Evolutionary conservation across 64 coral and sea anemone genomes (phyloP).

Genomic region (Porites australiensis): DNA sequence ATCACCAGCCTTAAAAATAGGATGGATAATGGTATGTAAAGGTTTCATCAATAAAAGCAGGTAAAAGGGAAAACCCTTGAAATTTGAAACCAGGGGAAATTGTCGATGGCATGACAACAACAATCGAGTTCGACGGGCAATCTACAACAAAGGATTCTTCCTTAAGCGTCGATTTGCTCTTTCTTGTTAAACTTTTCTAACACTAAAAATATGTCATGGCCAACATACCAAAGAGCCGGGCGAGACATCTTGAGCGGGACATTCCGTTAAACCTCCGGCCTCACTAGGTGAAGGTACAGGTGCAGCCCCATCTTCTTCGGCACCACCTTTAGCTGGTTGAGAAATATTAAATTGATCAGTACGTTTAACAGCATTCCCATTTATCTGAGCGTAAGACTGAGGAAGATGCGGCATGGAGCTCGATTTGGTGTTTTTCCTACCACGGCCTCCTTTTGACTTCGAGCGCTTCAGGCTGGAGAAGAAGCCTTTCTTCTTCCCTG

Average conservation of each 20-base stretch:
- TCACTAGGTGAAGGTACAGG: slow-evolving; percentile 48
- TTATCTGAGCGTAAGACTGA: slow-evolving; percentile 73
- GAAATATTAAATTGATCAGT: slow-evolving; percentile 90
- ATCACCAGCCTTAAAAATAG: slow-evolving; percentile 82
- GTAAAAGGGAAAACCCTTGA: slow-evolving; percentile 12
- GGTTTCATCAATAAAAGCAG: background rate
- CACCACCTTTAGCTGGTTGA: slow-evolving; percentile 86
- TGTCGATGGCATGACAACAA: background rate
- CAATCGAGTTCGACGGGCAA: background rate
- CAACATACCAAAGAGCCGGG: slow-evolving; percentile 82
- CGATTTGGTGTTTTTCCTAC: slow-evolving; percentile 69
- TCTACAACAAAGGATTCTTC: background rate
- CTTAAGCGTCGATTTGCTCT: background rate
- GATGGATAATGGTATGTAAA: background rate
- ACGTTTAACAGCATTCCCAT: slow-evolving; percentile 74
- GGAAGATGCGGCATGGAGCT: slow-evolving; percentile 91
- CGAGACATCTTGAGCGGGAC: slow-evolving; percentile 82
- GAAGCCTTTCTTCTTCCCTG: slow-evolving; percentile 80
- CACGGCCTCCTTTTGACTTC: slow-evolving; percentile 80
- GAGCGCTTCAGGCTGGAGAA: slow-evolving; percentile 87
- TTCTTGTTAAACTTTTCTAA: background rate
- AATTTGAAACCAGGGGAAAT: background rate
- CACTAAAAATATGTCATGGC: background rate
- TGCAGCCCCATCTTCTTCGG: slow-evolving; percentile 75
- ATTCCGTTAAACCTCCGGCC: slow-evolving; percentile 79